phyloP scores from a whole-genome alignment of 2,797 vertebrate species.

The Syngnathus rostellatus region DNA sequence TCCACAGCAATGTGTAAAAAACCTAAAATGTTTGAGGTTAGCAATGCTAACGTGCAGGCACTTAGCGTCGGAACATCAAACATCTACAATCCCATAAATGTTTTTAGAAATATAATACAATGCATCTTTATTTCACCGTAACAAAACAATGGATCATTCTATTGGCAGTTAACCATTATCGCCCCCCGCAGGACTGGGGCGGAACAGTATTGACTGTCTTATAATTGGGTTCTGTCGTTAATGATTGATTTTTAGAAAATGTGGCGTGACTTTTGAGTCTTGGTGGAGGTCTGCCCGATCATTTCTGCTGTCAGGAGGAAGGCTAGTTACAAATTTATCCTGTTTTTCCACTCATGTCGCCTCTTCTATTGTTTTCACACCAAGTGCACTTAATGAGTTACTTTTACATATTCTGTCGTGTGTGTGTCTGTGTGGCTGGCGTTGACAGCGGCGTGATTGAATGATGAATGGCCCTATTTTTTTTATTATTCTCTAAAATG shows the following conservation, averaged over 20 bases:
- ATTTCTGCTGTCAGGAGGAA: not conserved
- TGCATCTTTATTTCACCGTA: too few relatives aligned
- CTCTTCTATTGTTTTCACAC: not conserved
- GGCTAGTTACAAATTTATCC: not conserved
- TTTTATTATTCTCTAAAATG: slow-evolving; percentile 91
- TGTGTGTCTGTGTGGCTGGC: slow-evolving; percentile 2
- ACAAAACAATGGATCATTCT: not conserved
- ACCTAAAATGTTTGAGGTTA: not conserved
- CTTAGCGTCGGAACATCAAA: not conserved
- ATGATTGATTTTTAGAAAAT: not conserved
- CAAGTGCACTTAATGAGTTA: not conserved
- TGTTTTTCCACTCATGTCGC: not conserved
- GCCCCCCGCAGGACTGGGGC: slow-evolving; percentile 1
- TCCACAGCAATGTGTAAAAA: not conserved
- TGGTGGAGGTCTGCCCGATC: not conserved
- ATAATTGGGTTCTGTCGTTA: not conserved
- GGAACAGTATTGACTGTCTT: not conserved
- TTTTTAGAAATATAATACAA: too few relatives aligned
- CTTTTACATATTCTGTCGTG: not conserved
- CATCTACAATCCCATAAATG: too few relatives aligned
- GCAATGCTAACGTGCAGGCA: not conserved
- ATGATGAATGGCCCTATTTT: slow-evolving; percentile 96
- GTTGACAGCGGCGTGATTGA: slow-evolving; percentile 99
- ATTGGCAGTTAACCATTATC: not conserved
- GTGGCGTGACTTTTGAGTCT: not conserved